Evolutionary conservation across 2,113 vertebrate genomes (phyloP).

Genomic region (Chloropsis cyanopogon): DNA sequence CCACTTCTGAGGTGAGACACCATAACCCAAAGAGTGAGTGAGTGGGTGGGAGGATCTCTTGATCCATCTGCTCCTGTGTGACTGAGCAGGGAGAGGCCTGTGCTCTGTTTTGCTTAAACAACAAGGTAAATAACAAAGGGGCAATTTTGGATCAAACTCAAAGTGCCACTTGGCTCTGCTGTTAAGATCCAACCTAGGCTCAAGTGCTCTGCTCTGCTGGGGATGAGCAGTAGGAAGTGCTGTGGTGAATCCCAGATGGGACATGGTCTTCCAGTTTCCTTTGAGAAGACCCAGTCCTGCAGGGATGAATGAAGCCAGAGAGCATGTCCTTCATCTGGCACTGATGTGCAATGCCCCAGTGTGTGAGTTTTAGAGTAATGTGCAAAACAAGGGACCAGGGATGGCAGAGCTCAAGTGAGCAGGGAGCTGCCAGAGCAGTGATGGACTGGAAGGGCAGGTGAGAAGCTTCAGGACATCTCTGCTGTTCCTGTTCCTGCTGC

Average conservation of each 20-base stretch:
- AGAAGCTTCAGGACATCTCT: not conserved
- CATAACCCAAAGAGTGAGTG: not conserved
- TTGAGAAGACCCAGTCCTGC: not conserved
- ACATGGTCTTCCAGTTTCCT: not conserved
- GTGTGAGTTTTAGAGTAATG: not conserved
- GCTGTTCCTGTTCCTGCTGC: not conserved
- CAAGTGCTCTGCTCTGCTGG: accelerated
- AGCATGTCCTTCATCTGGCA: not conserved
- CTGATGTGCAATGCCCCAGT: not conserved
- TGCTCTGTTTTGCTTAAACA: not conserved
- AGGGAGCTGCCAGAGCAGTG: not conserved
- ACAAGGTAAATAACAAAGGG: not conserved
- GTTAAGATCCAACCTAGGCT: not conserved
- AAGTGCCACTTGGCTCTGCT: not conserved
- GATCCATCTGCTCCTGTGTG: not conserved
- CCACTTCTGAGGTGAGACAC: not conserved
- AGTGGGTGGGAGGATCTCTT: not conserved
- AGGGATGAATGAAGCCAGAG: not conserved
- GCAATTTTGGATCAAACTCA: not conserved
- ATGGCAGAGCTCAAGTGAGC: not conserved
- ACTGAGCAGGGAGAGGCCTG: not conserved
- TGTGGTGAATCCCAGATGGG: not conserved
- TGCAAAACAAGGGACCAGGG: not conserved
- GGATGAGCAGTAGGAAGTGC: not conserved
- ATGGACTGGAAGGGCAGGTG: not conserved